phyloP scores from a whole-genome alignment of 1,140 invertebrate species.

The Phthorimaea operculella region DNA sequence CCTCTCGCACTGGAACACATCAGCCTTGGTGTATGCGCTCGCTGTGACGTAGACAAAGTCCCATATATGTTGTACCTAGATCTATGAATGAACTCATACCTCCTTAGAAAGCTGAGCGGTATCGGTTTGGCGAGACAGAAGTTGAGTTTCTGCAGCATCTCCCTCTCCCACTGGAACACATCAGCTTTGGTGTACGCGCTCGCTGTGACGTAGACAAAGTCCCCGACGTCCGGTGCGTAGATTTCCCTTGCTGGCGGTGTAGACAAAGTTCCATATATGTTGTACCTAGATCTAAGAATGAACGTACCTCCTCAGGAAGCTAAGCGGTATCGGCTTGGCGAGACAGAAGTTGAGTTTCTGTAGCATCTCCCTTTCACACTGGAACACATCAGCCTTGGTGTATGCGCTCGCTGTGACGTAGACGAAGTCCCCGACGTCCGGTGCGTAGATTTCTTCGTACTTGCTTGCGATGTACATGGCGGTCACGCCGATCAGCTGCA shows the following conservation, averaged over 20 bases:
- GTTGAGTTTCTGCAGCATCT: conserved; percentile 79
- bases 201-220: conserved; percentile 95
- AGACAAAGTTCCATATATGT: too few relatives aligned
- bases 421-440: conserved; percentile 90
- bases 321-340: conserved; percentile 85
- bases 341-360: conserved; percentile 82
- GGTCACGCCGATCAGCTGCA: conserved; percentile 93
- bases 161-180: conserved; percentile 86
- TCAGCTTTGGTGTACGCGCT: conserved; percentile 85
- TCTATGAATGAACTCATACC: too few relatives aligned
- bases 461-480: conserved; percentile 94
- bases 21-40: conserved; percentile 82
- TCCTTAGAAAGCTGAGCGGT: conserved; percentile 88
- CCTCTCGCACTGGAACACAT: conserved; percentile 88
- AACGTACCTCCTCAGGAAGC: conserved; percentile 83
- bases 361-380: conserved; percentile 88
- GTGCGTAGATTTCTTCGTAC: conserved; percentile 95
- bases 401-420: conserved; percentile 94
- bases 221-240: conserved; percentile 82
- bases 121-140: conserved; percentile 88
- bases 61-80: too few relatives aligned
- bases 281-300: too few relatives aligned
- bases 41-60: conserved; percentile 96
- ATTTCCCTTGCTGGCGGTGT: too few relatives aligned
- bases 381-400: conserved; percentile 79